These are phyloP conservation scores for Ploceus nigricollis DNA, from an alignment of 2,113 vertebrate species.

Conservation along the genomic window DNA sequence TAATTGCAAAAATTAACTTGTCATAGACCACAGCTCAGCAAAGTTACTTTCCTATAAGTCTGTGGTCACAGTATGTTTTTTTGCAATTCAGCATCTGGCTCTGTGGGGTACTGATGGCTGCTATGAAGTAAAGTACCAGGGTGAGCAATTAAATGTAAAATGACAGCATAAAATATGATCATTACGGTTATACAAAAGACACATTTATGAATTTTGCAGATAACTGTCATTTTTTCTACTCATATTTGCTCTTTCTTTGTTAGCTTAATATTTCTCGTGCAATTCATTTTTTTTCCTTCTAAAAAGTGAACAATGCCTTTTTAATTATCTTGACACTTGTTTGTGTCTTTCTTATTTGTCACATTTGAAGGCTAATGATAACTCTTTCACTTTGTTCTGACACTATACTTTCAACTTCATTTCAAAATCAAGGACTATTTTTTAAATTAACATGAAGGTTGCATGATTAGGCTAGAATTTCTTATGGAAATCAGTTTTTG, in stretches of 20 bases:
- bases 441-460: conserved; percentile 55
- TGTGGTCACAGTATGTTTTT: conserved; percentile 83
- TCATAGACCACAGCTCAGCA: conserved; percentile 80
- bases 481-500: conserved; percentile 53
- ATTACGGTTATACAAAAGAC: conserved; percentile 89
- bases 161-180: conserved; percentile 90
- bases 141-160: conserved; percentile 84
- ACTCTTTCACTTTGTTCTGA: conserved; percentile 69
- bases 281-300: conserved; percentile 76
- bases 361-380: conserved; percentile 73
- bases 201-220: conserved; percentile 93
- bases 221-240: conserved; percentile 87
- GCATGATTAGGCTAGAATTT: conserved; percentile 57
- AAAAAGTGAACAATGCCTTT: conserved; percentile 76
- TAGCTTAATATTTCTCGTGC: conserved; percentile 82
- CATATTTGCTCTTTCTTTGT: conserved; percentile 84
- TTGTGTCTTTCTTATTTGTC: conserved; percentile 77
- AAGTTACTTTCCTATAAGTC: conserved; percentile 79
- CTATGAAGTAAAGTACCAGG: conserved; percentile 81
- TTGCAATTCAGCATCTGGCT: conserved; percentile 84
- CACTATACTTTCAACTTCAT: conserved; percentile 65
- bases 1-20: conserved; percentile 87
- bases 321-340: conserved; percentile 79
- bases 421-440: conserved; percentile 65
- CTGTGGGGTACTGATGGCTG: conserved; percentile 86